Percentiles rank a stretch among this genome's conserved stretches.
phyloP scores from a whole-genome alignment of 2,888 invertebrate genomes.

The Ornithoptera alexandrae region DNA sequence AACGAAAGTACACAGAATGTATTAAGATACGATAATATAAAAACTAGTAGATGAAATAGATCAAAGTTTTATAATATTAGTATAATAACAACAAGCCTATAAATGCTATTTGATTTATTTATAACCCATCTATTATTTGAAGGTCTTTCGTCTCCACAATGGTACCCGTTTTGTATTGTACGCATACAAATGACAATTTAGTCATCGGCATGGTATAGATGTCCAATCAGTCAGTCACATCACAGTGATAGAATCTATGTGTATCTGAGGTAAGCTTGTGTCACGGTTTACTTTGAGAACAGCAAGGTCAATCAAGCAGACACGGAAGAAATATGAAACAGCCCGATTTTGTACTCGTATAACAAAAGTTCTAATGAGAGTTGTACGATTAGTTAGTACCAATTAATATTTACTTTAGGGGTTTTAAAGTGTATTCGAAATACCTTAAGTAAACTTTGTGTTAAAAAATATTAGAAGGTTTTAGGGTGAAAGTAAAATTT shows the following conservation, averaged over 20 bases:
- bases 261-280: constrained; percentile 16
- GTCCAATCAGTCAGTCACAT: constrained; percentile 37
- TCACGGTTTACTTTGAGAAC: constrained; percentile 10
- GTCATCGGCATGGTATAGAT: constrained; percentile 23
- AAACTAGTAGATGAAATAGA: background rate
- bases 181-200: constrained; percentile 44
- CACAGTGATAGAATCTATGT: constrained; percentile 31
- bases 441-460: too few species aligned
- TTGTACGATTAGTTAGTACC: background rate
- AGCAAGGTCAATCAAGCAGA: background rate
- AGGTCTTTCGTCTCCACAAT: constrained; percentile 41
- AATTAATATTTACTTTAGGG: background rate
- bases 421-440: too few species aligned
- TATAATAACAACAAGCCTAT: background rate
- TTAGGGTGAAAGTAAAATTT: too few species aligned
- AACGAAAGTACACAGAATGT: background rate
- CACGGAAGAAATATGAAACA: background rate
- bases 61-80: background rate
- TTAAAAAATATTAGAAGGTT: too few species aligned
- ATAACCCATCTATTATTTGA: constrained; percentile 35
- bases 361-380: background rate
- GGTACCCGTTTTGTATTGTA: constrained; percentile 33
- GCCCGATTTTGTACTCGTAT: background rate
- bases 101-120: constrained; percentile 21
- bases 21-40: background rate